These are phyloP conservation scores for Callospermophilus lateralis DNA, from an alignment of 2,113 vertebrate species.

Conservation along the genomic window DNA sequence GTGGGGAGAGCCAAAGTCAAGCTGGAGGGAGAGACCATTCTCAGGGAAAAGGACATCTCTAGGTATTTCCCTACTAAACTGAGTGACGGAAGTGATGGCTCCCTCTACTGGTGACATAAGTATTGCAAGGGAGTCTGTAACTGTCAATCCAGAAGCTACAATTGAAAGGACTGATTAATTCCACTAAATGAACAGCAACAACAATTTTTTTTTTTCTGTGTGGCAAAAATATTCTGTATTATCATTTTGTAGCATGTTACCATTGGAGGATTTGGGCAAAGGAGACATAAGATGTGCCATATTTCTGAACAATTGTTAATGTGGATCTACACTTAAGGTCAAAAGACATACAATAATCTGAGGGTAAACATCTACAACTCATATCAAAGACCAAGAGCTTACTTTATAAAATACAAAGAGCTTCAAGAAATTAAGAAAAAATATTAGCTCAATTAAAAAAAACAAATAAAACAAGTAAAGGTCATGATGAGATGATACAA, in stretches of 20 bases:
- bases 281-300: neutral
- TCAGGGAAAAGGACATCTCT: neutral
- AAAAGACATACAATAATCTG: neutral
- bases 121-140: neutral
- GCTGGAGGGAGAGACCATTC: neutral
- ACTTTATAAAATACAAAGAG: neutral
- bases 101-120: constrained; percentile 6
- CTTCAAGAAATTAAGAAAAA: neutral
- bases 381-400: neutral
- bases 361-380: neutral
- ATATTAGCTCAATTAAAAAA: neutral
- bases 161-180: neutral
- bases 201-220: neutral
- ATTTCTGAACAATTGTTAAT: neutral
- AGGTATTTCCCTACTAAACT: neutral
- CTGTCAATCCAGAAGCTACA: neutral
- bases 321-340: neutral
- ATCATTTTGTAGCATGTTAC: neutral
- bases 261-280: neutral
- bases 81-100: neutral
- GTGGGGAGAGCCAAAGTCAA: neutral
- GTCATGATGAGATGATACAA: neutral
- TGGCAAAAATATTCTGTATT: neutral
- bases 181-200: neutral
- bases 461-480: neutral